Conservation (phyloP, 2,888 invertebrate species). For the Eupithecia pulchellata region DNA sequence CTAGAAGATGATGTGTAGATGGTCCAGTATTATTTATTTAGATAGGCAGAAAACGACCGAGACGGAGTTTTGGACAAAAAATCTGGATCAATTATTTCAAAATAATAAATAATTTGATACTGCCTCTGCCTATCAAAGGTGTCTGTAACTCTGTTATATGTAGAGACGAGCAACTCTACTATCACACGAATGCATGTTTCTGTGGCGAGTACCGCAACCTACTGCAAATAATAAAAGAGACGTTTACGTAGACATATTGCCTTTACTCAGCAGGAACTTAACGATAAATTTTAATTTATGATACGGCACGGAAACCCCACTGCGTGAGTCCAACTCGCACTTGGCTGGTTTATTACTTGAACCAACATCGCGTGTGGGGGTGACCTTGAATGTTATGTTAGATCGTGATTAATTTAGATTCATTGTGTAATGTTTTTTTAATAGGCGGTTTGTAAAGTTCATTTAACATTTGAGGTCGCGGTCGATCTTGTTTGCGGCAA, state of each 20-base stretch:
- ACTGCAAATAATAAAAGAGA: not conserved
- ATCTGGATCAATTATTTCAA: too few species aligned
- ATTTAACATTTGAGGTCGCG: not conserved
- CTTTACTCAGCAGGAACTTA: not conserved
- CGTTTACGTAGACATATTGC: not conserved
- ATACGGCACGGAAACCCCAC: not conserved
- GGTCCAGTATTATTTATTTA: too few species aligned
- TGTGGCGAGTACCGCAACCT: not conserved
- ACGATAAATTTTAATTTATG: not conserved
- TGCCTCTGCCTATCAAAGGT: not conserved
- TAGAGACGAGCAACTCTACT: too few species aligned
- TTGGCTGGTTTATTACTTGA: not conserved
- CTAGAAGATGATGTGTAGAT: too few species aligned
- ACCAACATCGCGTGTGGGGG: conserved; percentile 5
- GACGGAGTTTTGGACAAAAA: not conserved
- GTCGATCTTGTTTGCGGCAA: not conserved
- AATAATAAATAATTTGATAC: too few species aligned
- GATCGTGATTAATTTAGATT: conserved; percentile 16
- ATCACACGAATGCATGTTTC: not conserved
- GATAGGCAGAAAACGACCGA: not conserved
- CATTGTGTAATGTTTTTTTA: conserved; percentile 12
- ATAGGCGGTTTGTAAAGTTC: conserved; percentile 8
- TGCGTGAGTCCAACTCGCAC: not conserved
- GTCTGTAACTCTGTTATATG: not conserved
- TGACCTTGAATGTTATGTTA: conserved; percentile 13